These are phyloP conservation scores for Leucosticte australis DNA, from an alignment of 2,113 vertebrate genomes.

Conservation along the genomic window DNA sequence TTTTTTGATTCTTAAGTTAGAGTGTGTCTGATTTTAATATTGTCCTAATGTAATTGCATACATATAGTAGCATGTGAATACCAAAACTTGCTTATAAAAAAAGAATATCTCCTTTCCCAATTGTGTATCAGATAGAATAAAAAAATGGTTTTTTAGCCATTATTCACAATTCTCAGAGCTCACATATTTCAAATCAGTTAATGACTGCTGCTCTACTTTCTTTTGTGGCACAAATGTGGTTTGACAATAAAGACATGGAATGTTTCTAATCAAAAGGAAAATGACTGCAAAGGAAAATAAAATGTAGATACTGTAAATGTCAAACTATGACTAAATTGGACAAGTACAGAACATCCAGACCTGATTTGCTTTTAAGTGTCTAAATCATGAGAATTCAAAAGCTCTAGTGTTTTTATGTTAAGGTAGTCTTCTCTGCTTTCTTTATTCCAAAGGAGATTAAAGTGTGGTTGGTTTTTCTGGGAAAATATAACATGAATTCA, in stretches of 20 bases:
- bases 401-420: neutral
- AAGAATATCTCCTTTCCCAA: neutral
- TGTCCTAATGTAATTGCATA: neutral
- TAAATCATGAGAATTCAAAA: neutral
- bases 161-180: neutral
- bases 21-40: neutral
- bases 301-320: constrained; percentile 3
- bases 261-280: constrained; percentile 19
- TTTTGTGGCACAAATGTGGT: neutral
- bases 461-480: neutral
- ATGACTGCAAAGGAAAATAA: constrained; percentile 1
- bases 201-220: neutral
- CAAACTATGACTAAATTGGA: neutral
- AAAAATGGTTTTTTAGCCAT: neutral
- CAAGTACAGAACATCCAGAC: neutral
- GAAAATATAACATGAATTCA: neutral
- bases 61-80: neutral
- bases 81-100: neutral
- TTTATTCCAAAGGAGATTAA: neutral
- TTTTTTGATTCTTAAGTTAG: neutral
- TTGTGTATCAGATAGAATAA: neutral
- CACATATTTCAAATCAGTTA: neutral
- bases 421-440: neutral
- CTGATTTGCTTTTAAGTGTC: neutral
- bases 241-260: neutral